Evolutionary conservation across 2,113 vertebrate genomes (phyloP).

Genomic region (Neodontobutis hainanensis): DNA sequence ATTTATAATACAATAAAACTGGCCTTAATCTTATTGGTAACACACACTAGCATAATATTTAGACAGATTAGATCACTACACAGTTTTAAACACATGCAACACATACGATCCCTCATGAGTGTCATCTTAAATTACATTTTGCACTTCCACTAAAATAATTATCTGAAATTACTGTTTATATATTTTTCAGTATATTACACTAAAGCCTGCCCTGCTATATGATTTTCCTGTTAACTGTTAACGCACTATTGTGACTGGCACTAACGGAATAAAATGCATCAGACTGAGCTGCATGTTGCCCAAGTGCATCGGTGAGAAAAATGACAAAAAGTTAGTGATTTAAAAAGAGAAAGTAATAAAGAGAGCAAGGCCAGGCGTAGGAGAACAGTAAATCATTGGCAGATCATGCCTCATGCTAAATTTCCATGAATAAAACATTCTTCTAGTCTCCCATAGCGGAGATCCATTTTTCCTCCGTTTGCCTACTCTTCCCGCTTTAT

Average conservation of each 20-base stretch:
- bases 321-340: slow-evolving; percentile 68
- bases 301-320: slow-evolving; percentile 49
- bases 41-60: slow-evolving; percentile 6
- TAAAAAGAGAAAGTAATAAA: slow-evolving; percentile 69
- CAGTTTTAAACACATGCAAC: slow-evolving; percentile 16
- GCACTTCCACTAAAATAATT: slow-evolving; percentile 31
- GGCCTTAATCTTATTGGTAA: neutral
- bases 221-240: slow-evolving; percentile 42
- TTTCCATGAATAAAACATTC: slow-evolving; percentile 81
- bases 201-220: neutral
- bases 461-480: slow-evolving; percentile 67
- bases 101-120: slow-evolving; percentile 1
- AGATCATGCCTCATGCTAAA: slow-evolving; percentile 79
- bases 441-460: slow-evolving; percentile 63
- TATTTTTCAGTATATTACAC: neutral
- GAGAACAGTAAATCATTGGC: slow-evolving; percentile 70
- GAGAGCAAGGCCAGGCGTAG: slow-evolving; percentile 48
- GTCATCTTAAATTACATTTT: slow-evolving; percentile 27
- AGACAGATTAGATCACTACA: slow-evolving; percentile 13
- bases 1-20: too few relatives aligned
- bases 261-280: slow-evolving; percentile 54
- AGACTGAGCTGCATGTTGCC: slow-evolving; percentile 32
- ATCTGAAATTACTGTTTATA: slow-evolving; percentile 29
- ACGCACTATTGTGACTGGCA: slow-evolving; percentile 46
- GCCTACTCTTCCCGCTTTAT: slow-evolving; percentile 63